Conservation (phyloP, 30 jellyfish, hydroid and myxozoan species). For the Aurelia aurita region DNA sequence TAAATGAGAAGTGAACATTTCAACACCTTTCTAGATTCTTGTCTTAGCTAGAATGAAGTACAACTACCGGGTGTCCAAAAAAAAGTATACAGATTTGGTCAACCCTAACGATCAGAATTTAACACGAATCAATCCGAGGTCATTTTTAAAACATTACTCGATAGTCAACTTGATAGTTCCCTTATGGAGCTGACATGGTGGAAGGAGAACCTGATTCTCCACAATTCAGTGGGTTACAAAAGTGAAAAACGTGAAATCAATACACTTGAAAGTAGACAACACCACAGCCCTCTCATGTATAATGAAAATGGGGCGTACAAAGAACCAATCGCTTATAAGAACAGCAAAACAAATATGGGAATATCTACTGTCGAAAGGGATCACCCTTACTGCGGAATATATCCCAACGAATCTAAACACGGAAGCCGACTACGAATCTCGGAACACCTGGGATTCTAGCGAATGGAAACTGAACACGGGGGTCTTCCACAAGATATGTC, state of each 20-base stretch:
- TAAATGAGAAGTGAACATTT: too few species aligned
- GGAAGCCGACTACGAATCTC: slow-evolving; percentile 9
- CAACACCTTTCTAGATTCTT: too few species aligned
- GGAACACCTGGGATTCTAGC: slow-evolving; percentile 14
- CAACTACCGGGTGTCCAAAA: too few species aligned
- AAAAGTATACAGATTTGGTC: too few species aligned
- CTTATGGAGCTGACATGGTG: slow-evolving; percentile 35
- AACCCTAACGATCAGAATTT: too few species aligned
- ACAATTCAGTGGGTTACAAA: slow-evolving; percentile 17
- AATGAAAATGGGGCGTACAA: too few species aligned
- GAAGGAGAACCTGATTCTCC: slow-evolving; percentile 31
- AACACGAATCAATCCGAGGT: too few species aligned
- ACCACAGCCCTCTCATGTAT: neutral
- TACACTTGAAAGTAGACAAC: slow-evolving; percentile 23
- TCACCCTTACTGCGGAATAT: slow-evolving; percentile 66
- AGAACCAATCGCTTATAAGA: neutral
- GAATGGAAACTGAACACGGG: neutral
- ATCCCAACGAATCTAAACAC: slow-evolving; percentile 39
- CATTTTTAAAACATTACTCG: too few species aligned
- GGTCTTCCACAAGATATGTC: neutral
- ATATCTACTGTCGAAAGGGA: slow-evolving; percentile 37
- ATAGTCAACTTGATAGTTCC: too few species aligned
- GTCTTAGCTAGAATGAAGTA: too few species aligned
- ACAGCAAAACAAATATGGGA: slow-evolving; percentile 29
- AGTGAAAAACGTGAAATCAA: neutral